Base-by-base conservation (phyloP, 1,140 invertebrate species). In the Paramacrobiotus metropolitanus region DNA sequence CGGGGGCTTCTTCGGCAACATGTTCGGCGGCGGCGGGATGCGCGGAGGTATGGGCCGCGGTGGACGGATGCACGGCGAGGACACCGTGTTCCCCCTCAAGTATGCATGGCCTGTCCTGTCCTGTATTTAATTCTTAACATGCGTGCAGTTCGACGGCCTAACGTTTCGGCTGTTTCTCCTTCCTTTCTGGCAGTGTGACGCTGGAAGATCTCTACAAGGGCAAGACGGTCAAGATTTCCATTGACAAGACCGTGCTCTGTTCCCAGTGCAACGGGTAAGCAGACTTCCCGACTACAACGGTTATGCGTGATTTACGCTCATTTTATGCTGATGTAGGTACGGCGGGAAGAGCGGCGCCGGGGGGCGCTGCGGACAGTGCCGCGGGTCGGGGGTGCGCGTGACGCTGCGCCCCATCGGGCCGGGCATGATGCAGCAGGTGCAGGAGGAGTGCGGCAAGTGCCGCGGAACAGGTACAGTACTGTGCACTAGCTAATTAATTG, bases 1-100 rank as follows among this genome's bases (percentile, higher is more conserved):
- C 21, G 48, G 48, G 4, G 48, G 48, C 15, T 20, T 55, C 15
- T 4, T 4, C 15, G 48, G 48, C 15, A 4, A 78, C 62, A 78
- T 80, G 76, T 79, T 80, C 66, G 80, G 80, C 61, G 75, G 74
- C 2, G 73, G 71, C 21, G 67, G 68, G 1, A 40, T 44, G 55
- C 65, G 67, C 2, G 30, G 31, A 21, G 63, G 48, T 9, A 34
- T 55, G 21, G 44, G 40, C 18, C 44, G 61, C 20, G 28, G 40
- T 20, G 44, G 44, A 31, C 9, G 24, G 28, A 1, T 21, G 9
- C 29, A 2, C 30, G 3, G 60, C 31, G n/a, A 65, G 65, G 31
- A 59, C 62, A 0, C 64, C 61, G 18, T 65, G 64, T 34, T 61
- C 64, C 28, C 63, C 63, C 20, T 65, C 67, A 61, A 62, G 62